Evolutionary conservation across 2,797 vertebrate species (phyloP), one percentile per base, ranked within the genome.

Genomic region (Crypturellus tataupa): DNA sequence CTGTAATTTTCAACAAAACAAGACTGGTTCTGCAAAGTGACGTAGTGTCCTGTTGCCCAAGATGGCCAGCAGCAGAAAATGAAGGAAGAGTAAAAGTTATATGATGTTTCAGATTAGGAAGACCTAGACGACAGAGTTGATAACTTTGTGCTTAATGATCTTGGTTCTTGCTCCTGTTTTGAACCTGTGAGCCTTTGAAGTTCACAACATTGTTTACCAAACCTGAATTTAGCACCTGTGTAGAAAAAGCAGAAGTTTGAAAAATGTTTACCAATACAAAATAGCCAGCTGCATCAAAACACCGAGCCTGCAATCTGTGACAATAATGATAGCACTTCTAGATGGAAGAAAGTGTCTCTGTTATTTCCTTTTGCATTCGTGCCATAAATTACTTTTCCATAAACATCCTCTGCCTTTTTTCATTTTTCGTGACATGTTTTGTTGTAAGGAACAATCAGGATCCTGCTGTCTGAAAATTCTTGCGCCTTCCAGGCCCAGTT

Each of bases 381-480:
- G 71, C 64, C 18, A 33, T 85, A 72, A 76, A 88, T 81, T 78
- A 60, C 77, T 56, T 77, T 88, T 65, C 64, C 16, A 8, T 93
- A 96, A 93, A 91, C 42, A 95, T 90, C 70, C 59, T 3, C 10
- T 79, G 58, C 18, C 31, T 49, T 24, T 25, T 46, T 96, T 94
- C 94, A 18, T 89, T 95, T 81, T 95, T 89, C 70, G 40, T 70
- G 53, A 3, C 87, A 49, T 80, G 77, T 93, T 96, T 89, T 69
- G 79, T 33, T 60, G 46, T 90, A 79, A 94, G 93, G 70, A 96
- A 78, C 71, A 31, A 3, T 51, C 55, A 62, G 56, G 68, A 93
- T 95, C 76, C 63, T 95, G 85, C 71, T 83, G 68, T 89, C 70
- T 96, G 84, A 91, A 97, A 95, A 87, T 72, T 91, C 29, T 88